A percentile compares a stretch with the other conserved stretches of the same genome.
Evolutionary conservation across 2,113 vertebrate species (phyloP).

Genomic region (Cichladusa arquata): DNA sequence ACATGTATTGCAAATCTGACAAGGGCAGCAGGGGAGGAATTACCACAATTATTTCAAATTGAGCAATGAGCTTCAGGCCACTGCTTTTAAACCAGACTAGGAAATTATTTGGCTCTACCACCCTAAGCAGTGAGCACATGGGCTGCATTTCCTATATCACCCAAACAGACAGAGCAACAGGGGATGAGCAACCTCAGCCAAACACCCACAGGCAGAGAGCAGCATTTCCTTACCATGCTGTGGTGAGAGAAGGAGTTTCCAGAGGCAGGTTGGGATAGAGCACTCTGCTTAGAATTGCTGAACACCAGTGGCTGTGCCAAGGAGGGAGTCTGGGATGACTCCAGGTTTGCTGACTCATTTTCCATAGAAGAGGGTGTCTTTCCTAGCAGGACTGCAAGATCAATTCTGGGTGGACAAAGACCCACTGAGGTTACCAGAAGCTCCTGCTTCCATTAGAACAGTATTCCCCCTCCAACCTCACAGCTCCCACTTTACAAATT

Average conservation of each 20-base stretch:
- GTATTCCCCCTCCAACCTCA: background rate
- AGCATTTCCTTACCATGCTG: conserved; percentile 84
- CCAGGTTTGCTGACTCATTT: conserved; percentile 83
- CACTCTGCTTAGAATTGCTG: conserved; percentile 95
- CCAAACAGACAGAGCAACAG: background rate
- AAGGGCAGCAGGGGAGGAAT: background rate
- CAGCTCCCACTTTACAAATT: background rate
- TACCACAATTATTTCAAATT: background rate
- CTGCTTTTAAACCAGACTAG: background rate
- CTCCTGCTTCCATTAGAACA: background rate
- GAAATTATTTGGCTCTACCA: background rate
- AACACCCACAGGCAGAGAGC: fast-evolving
- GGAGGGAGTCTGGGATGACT: conserved; percentile 84
- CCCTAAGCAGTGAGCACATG: background rate
- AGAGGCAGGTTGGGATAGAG: conserved; percentile 82
- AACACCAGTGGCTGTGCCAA: conserved; percentile 93
- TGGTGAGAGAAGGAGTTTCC: conserved; percentile 87
- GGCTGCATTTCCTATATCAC: background rate
- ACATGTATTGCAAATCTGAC: background rate
- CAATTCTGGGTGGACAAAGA: conserved; percentile 79
- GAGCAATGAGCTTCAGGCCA: background rate
- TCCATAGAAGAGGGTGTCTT: conserved; percentile 92
- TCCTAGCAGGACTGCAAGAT: conserved; percentile 94
- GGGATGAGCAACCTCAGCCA: background rate
- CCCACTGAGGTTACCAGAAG: background rate